These are phyloP conservation scores for Sinohyriopsis cumingii DNA, from an alignment of 2,888 invertebrate species.

Conservation along the genomic window DNA sequence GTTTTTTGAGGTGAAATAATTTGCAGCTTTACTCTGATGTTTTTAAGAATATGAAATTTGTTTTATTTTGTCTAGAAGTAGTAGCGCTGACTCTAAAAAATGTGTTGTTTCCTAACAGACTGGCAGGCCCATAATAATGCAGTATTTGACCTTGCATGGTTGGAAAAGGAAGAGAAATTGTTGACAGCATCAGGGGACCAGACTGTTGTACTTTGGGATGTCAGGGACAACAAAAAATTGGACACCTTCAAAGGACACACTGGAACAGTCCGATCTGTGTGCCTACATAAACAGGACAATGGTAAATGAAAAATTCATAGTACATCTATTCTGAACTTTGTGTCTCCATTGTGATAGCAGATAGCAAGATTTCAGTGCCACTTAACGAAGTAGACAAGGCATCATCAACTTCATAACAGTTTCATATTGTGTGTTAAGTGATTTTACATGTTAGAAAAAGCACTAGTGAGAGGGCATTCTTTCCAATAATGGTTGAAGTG, in stretches of 20 bases:
- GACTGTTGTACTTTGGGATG: slow-evolving; percentile 86
- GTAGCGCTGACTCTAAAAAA: too few relatives aligned
- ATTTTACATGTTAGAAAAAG: too few relatives aligned
- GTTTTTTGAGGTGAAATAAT: too few relatives aligned
- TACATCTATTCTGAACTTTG: too few relatives aligned
- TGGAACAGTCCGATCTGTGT: slow-evolving; percentile 87
- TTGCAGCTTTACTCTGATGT: too few relatives aligned
- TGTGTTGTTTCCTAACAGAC: slow-evolving; percentile 39
- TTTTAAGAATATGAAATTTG: too few relatives aligned
- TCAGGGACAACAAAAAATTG: slow-evolving; percentile 70
- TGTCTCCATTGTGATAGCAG: too few relatives aligned
- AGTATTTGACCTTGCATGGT: slow-evolving; percentile 92
- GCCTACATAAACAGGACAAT: slow-evolving; percentile 80
- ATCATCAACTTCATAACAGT: too few relatives aligned
- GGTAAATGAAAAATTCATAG: slow-evolving; percentile 63
- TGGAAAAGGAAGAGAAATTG: slow-evolving; percentile 81
- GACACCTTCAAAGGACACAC: slow-evolving; percentile 82
- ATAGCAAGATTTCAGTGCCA: not conserved
- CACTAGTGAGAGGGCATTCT: too few relatives aligned
- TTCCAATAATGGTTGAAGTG: too few relatives aligned
- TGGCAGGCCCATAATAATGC: slow-evolving; percentile 83
- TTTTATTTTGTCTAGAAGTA: too few relatives aligned
- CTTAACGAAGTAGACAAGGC: not conserved
- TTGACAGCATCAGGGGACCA: slow-evolving; percentile 91
- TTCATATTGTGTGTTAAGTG: too few relatives aligned